phyloP scores from a whole-genome alignment of 2,888 invertebrate genomes.

The Drosophila yooni region DNA sequence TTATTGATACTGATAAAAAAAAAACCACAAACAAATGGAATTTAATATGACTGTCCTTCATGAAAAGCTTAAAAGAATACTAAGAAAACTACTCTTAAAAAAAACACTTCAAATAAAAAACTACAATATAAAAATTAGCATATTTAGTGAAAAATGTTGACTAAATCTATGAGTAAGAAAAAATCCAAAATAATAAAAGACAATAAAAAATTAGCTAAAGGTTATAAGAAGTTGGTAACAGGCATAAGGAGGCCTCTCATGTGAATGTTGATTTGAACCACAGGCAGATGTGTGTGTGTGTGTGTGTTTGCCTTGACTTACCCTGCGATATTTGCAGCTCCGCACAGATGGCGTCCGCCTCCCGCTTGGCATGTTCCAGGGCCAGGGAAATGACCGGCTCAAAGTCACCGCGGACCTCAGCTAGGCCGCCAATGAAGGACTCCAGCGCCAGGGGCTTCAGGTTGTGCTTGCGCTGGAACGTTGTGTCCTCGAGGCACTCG shows the following conservation, averaged over 20 bases:
- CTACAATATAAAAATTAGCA: not conserved
- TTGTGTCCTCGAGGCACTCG: slow-evolving; percentile 93
- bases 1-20: not conserved
- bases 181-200: not conserved
- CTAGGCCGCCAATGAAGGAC: slow-evolving; percentile 86
- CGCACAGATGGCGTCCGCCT: slow-evolving; percentile 93
- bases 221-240: not conserved
- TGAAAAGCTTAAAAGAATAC: not conserved
- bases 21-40: not conserved
- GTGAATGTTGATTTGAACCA: not conserved
- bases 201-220: not conserved
- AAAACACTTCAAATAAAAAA: not conserved
- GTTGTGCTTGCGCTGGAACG: slow-evolving; percentile 93
- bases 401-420: slow-evolving; percentile 90
- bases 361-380: slow-evolving; percentile 93
- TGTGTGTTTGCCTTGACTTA: slow-evolving; percentile 85
- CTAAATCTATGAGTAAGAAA: not conserved
- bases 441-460: slow-evolving; percentile 91
- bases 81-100: not conserved
- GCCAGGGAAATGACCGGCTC: slow-evolving; percentile 94
- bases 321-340: slow-evolving; percentile 95
- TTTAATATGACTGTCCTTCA: not conserved
- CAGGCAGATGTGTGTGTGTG: not conserved
- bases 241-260: not conserved
- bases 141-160: not conserved